Conservation (phyloP, 2,888 invertebrate genomes). For the Willowsia nigromaculata region DNA sequence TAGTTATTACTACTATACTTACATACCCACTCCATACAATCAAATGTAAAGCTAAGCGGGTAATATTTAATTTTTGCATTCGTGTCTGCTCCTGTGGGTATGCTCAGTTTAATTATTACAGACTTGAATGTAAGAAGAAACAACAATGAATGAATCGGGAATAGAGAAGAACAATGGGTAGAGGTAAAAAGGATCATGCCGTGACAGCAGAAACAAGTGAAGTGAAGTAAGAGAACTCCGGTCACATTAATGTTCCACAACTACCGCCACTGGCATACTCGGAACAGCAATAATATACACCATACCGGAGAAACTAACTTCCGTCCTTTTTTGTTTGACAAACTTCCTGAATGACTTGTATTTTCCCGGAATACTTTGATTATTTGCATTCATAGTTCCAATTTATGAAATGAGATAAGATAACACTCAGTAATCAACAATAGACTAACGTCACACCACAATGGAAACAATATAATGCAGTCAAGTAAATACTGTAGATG, state of each 20-base stretch:
- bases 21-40: too few relatives aligned
- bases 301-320: slow-evolving; percentile 54
- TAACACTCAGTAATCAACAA: not conserved
- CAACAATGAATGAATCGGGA: not conserved
- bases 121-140: too few relatives aligned
- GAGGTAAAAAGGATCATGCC: slow-evolving; percentile 22
- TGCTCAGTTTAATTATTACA: too few relatives aligned
- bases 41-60: too few relatives aligned
- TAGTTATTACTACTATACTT: too few relatives aligned
- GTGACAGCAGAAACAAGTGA: slow-evolving; percentile 14
- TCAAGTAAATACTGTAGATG: too few relatives aligned
- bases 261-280: not conserved
- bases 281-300: not conserved
- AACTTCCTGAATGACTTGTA: slow-evolving; percentile 71
- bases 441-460: not conserved
- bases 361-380: slow-evolving; percentile 38
- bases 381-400: slow-evolving; percentile 37
- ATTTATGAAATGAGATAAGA: slow-evolving; percentile 44
- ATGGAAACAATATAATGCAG: not conserved
- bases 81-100: too few relatives aligned
- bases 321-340: slow-evolving; percentile 65
- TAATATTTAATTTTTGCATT: too few relatives aligned
- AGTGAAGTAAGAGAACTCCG: slow-evolving; percentile 22
- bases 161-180: not conserved
- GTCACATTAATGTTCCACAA: slow-evolving; percentile 39